These are phyloP conservation scores for Sebastiscus tertius DNA, from an alignment of 2,797 vertebrate species.

Conservation along the genomic window DNA sequence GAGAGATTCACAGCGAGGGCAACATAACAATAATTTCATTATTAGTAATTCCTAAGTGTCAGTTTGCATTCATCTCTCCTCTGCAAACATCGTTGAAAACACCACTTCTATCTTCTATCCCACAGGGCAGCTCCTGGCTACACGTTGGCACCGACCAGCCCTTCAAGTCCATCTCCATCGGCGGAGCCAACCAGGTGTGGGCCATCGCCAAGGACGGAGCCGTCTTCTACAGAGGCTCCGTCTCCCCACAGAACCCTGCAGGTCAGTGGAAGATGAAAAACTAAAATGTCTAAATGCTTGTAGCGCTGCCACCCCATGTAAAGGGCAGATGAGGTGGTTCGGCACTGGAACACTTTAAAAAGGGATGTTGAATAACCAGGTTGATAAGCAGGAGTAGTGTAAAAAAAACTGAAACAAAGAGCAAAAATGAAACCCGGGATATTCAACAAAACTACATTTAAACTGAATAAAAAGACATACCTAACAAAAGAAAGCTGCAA, in stretches of 20 bases:
- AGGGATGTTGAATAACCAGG: background rate
- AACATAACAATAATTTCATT: background rate
- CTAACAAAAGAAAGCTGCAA: too few species aligned
- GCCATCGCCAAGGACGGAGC: constrained; percentile 93
- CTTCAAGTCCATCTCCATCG: constrained; percentile 93
- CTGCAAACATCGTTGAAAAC: background rate
- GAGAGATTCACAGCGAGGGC: background rate
- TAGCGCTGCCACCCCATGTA: too few species aligned
- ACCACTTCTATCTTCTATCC: background rate
- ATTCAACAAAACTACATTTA: too few species aligned
- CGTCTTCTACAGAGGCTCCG: constrained; percentile 94
- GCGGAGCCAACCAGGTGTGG: constrained; percentile 94
- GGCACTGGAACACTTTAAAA: too few species aligned
- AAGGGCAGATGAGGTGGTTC: too few species aligned
- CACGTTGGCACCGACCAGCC: constrained; percentile 97
- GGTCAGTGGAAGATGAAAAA: constrained; percentile 43
- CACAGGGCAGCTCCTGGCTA: constrained; percentile 94
- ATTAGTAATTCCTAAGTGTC: too few species aligned
- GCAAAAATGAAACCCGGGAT: too few species aligned
- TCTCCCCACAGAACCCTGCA: constrained; percentile 90
- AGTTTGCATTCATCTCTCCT: too few species aligned
- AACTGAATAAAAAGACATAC: too few species aligned
- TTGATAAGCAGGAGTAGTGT: too few species aligned
- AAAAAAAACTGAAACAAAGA: too few species aligned
- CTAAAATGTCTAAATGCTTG: too few species aligned